Evolutionary conservation across 2,797 vertebrate species (phyloP).

Genomic region (Rhabdophis nuchalis): DNA sequence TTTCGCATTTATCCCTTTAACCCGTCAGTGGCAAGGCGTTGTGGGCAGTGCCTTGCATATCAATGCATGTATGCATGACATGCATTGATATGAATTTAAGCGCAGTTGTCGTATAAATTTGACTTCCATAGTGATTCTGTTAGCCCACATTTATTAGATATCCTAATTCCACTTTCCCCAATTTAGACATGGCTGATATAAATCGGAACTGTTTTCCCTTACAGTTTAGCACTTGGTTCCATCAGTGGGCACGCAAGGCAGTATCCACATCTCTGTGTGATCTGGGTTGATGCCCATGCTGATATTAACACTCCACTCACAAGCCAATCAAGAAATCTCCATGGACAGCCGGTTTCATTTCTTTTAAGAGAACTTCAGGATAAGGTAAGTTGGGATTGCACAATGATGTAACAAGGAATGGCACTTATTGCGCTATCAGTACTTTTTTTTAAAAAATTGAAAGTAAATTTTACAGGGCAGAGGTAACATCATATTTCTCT

Average conservation of each 20-base stretch:
- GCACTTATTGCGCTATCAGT: neutral
- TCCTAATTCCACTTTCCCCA: neutral
- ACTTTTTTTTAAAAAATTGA: neutral
- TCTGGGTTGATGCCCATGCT: slow-evolving; percentile 97
- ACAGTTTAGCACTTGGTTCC: slow-evolving; percentile 90
- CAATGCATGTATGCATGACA: too few species aligned
- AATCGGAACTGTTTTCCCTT: slow-evolving; percentile 41
- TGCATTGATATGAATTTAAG: neutral
- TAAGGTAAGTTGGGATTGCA: slow-evolving; percentile 76
- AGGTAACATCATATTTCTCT: neutral
- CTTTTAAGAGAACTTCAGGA: slow-evolving; percentile 91
- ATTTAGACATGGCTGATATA: neutral
- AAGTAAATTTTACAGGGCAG: neutral
- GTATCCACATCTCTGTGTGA: slow-evolving; percentile 87
- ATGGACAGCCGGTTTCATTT: slow-evolving; percentile 92
- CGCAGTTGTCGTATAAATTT: neutral
- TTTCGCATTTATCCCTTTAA: neutral
- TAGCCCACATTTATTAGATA: neutral
- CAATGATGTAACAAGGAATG: neutral
- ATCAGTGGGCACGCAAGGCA: slow-evolving; percentile 86
- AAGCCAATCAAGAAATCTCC: slow-evolving; percentile 88
- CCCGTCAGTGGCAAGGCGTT: neutral
- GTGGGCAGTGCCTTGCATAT: neutral
- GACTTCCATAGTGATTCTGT: neutral
- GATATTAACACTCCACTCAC: slow-evolving; percentile 93